These are phyloP conservation scores for Lycopodina hypogea DNA, from an alignment of 37 sponge, comb jelly and placozoan genomes.

Conservation along the genomic window DNA sequence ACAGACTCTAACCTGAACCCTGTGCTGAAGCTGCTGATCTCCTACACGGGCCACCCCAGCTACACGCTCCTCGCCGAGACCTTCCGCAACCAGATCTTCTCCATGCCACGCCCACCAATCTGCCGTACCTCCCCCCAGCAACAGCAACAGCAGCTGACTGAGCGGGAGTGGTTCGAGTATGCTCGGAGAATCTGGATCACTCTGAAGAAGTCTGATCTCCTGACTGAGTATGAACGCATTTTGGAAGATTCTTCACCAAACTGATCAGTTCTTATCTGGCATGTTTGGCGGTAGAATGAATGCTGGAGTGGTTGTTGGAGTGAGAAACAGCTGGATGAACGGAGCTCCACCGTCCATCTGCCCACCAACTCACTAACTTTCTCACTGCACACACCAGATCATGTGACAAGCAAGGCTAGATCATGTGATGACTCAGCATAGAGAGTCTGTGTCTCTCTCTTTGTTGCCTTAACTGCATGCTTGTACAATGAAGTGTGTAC, in stretches of 20 bases:
- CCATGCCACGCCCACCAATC: constrained; percentile 68
- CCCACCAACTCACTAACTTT: no score
- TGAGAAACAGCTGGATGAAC: no score
- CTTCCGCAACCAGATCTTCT: constrained; percentile 66
- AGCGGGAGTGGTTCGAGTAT: constrained; percentile 70
- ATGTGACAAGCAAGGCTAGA: no score
- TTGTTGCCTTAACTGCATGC: no score
- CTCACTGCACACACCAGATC: no score
- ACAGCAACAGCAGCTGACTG: constrained; percentile 54
- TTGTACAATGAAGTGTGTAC: no score
- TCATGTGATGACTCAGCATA: no score
- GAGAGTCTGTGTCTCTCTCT: no score
- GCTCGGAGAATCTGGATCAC: constrained; percentile 41
- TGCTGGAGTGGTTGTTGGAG: no score
- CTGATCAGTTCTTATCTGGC: background rate
- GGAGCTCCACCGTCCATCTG: no score
- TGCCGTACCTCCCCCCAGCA: constrained; percentile 10
- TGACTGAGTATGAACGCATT: constrained; percentile 31
- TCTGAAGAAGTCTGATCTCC: constrained; percentile 63
- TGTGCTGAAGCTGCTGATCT: constrained; percentile 37
- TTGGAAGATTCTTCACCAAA: constrained; percentile 14
- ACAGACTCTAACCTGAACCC: constrained; percentile 64
- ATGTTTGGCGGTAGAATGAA: no score
- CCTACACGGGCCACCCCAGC: constrained; percentile 62
- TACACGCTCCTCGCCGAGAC: constrained; percentile 66